These are phyloP conservation scores for Drosophila eugracilis DNA, from an alignment of 1,140 invertebrate species.

Conservation along the genomic window DNA sequence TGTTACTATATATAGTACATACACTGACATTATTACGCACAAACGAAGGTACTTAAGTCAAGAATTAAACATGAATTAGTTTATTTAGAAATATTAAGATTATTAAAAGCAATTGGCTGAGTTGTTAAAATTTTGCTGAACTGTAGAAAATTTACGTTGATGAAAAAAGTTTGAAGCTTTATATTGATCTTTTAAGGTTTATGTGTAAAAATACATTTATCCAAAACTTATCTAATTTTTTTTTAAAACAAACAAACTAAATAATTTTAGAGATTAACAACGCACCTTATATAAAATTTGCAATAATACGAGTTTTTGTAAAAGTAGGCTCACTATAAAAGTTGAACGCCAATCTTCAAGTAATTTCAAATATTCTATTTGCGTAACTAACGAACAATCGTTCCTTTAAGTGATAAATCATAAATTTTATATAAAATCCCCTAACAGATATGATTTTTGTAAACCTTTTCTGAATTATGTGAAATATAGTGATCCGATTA, in stretches of 20 bases:
- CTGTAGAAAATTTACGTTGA: neutral
- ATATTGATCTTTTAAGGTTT: neutral
- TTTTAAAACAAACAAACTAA: neutral
- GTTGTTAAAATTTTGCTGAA: slow-evolving; percentile 1
- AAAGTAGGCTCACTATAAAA: neutral
- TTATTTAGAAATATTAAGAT: neutral
- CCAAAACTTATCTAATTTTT: neutral
- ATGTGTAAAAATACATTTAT: neutral
- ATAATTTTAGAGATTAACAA: slow-evolving; percentile 1
- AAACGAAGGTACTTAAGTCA: neutral
- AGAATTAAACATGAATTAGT: neutral
- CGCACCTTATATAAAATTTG: neutral
- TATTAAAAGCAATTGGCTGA: neutral
- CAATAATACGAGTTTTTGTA: neutral
- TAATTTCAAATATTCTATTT: neutral
- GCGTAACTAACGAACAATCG: slow-evolving; percentile 4
- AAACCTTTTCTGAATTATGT: slow-evolving; percentile 1
- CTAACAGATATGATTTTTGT: neutral
- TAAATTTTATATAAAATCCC: neutral
- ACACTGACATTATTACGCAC: neutral
- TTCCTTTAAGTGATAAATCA: slow-evolving; percentile 3
- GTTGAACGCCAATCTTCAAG: too few relatives aligned
- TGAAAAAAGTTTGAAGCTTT: neutral
- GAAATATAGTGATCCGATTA: slow-evolving; percentile 7
- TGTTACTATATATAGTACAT: neutral